These are phyloP conservation scores for Sardinella longiceps DNA, from an alignment of 2,797 vertebrate species.

Conservation along the genomic window DNA sequence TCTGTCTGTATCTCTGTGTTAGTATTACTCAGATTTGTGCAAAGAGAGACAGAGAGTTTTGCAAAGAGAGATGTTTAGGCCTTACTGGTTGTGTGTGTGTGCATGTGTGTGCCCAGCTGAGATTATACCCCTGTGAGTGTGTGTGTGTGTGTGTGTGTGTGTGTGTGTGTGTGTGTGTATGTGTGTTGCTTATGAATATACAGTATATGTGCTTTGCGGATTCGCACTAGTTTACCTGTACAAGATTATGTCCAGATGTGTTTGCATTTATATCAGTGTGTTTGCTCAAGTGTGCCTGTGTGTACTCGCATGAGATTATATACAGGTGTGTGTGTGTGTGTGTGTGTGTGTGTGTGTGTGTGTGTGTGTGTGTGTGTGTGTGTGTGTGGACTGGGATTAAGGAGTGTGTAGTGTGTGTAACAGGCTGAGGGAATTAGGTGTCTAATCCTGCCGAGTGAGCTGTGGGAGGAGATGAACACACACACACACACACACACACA, in stretches of 20 bases:
- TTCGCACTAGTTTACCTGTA: neutral
- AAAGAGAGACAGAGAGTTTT: neutral
- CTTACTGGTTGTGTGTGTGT: neutral
- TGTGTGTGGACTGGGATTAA: neutral
- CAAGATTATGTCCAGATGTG: constrained; percentile 10
- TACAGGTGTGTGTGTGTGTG: constrained; percentile 17
- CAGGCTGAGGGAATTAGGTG: neutral
- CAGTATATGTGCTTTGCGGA: neutral
- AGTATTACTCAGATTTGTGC: neutral
- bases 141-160: neutral
- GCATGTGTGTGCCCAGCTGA: neutral
- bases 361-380: neutral
- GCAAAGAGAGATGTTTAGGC: too few species aligned
- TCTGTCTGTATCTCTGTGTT: neutral
- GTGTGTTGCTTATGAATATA: neutral
- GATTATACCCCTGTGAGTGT: neutral
- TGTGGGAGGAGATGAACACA: neutral
- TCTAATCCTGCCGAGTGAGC: neutral
- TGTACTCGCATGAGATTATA: neutral
- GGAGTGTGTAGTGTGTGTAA: neutral
- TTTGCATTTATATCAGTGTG: neutral
- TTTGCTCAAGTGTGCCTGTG: neutral
- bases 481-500: too few species aligned
- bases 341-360: neutral
- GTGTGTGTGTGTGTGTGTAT: neutral